Evolutionary conservation across 2,888 invertebrate species (phyloP), one percentile per base, ranked within the genome.

Genomic region (Sarcophaga subvicina): DNA sequence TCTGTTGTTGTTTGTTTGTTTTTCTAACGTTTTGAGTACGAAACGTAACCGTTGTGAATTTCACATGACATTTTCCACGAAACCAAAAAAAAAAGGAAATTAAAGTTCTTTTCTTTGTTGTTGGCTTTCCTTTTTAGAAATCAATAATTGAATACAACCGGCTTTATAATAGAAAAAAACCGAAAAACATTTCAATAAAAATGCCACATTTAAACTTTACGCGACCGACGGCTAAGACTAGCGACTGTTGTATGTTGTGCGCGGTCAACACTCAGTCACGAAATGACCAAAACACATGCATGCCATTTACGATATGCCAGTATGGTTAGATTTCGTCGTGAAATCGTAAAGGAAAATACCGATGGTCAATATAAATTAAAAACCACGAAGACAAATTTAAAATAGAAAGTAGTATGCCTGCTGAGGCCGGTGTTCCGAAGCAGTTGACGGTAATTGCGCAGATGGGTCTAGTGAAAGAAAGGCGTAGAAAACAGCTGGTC

Each of bases 261-360:
- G 77, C 87, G 87, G 87, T 81, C 91, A 88, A 89, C 88, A 90
- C 90, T 90, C 90, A 91, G 92, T 90, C 88, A 90, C 90, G 89
- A 91, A 92, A 91, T 93, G 93, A 92, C 93, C 91, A 90, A 89
- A 90, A 89, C 89, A 89, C 85, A 88, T 77, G 86, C 85, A 88
- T 77, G 86, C 76, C 76, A 87, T 63, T 73, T 87, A 69, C 69
- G 45, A 72, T 63, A 87, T 60, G 66, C 64, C 72, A 47, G 71
- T 66, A 20, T 71, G 82, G 82, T 80, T 79, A 80, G 60, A 45
- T 45, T 20, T 17, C 20, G 25, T 83, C 72, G 78, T 78, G 67
- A 49, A 37, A 22, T 63, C 22, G 25, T 22, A 78, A 77, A 71
- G 72, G 70, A 81, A 87, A 87, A 88, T 89, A 62, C 84, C 88